A percentile compares a stretch with the other conserved stretches of the same genome.
phyloP scores from a whole-genome alignment of 92 coral and sea anemone species.

The Pocillopora grandis region DNA sequence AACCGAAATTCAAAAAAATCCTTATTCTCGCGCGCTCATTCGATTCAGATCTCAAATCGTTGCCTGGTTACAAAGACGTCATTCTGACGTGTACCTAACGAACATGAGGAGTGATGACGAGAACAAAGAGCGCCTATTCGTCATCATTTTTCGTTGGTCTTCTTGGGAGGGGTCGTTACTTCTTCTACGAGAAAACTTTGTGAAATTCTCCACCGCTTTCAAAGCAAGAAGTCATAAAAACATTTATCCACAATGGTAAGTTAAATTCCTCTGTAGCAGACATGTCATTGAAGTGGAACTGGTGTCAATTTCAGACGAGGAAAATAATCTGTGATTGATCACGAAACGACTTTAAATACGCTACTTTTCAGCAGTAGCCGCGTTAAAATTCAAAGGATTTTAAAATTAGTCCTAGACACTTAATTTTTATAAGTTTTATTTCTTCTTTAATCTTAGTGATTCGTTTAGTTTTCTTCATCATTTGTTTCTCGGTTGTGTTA shows the following conservation, averaged over 20 bases:
- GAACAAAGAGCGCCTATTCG: not conserved
- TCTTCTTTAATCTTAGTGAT: not conserved
- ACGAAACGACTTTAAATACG: not conserved
- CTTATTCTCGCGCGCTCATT: not conserved
- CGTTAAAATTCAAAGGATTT: not conserved
- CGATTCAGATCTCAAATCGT: not conserved
- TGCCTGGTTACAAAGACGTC: constrained; percentile 33
- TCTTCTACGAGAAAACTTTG: constrained; percentile 36
- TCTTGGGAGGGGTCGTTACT: constrained; percentile 32
- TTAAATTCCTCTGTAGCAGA: not conserved
- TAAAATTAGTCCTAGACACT: not conserved
- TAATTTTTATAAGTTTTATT: not conserved
- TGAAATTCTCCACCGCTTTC: constrained; percentile 22
- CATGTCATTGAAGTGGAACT: not conserved
- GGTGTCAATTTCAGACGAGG: not conserved
- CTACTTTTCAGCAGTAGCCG: not conserved
- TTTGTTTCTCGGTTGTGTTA: not conserved
- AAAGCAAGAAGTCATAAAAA: not conserved
- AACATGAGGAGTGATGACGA: constrained; percentile 6
- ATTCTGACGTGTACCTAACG: constrained; percentile 39
- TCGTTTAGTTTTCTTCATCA: not conserved
- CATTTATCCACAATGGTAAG: constrained; percentile 31
- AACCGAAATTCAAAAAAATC: too few species aligned
- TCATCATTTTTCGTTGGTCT: constrained; percentile 34
- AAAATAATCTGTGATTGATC: not conserved